Percentiles rank a stretch among this genome's conserved stretches.
Conservation (phyloP, 2,888 invertebrate species). For the Theretra japonica region DNA sequence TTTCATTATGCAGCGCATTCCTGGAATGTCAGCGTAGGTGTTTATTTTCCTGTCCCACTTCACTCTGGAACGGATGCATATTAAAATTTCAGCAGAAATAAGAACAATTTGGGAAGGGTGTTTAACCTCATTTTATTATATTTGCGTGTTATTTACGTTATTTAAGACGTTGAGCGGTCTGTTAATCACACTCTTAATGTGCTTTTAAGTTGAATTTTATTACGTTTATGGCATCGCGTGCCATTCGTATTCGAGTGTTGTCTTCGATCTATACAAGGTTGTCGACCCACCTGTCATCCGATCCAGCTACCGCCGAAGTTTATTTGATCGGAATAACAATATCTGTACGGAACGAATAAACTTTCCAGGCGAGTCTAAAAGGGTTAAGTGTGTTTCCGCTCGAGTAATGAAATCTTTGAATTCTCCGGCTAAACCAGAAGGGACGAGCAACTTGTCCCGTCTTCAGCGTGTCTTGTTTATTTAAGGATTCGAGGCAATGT, state of each 20-base stretch:
- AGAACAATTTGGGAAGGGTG: slow-evolving; percentile 45
- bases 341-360: slow-evolving; percentile 27
- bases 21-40: slow-evolving; percentile 41
- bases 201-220: slow-evolving; percentile 25
- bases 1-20: slow-evolving; percentile 36
- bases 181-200: slow-evolving; percentile 41
- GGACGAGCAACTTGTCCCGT: background rate
- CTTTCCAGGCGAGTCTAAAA: slow-evolving; percentile 26
- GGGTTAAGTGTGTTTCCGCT: slow-evolving; percentile 19
- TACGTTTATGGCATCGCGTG: slow-evolving; percentile 19
- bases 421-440: background rate
- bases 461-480: background rate
- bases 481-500: background rate
- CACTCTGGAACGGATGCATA: slow-evolving; percentile 34
- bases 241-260: slow-evolving; percentile 22
- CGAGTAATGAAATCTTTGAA: slow-evolving; percentile 10
- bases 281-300: slow-evolving; percentile 18
- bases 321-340: slow-evolving; percentile 35
- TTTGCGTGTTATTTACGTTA: slow-evolving; percentile 38
- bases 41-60: slow-evolving; percentile 59
- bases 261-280: slow-evolving; percentile 22
- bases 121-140: slow-evolving; percentile 43
- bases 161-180: background rate
- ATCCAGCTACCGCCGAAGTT: slow-evolving; percentile 24
- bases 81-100: slow-evolving; percentile 41